Percentiles rank a stretch among this genome's conserved stretches.
Evolutionary conservation across 2,797 vertebrate genomes (phyloP).

Genomic region (Pteropus rufus): DNA sequence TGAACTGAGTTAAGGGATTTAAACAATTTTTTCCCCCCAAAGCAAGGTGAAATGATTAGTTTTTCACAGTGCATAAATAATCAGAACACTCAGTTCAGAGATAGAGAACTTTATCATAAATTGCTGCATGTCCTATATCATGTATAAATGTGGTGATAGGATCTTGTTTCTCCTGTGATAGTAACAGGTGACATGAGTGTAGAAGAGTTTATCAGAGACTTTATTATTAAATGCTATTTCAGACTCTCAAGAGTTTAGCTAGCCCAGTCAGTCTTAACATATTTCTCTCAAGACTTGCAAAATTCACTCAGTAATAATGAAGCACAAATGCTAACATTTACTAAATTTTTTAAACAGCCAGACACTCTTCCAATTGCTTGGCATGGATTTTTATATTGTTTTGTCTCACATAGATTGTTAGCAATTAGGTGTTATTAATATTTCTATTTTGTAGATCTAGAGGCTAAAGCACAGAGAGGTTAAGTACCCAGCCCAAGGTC

Average conservation of each 20-base stretch:
- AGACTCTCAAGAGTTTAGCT: not conserved
- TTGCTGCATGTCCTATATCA: not conserved
- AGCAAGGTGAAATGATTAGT: not conserved
- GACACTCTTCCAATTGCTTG: not conserved
- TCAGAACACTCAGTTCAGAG: not conserved
- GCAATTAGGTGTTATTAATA: not conserved
- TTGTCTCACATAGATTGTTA: not conserved
- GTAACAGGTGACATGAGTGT: not conserved
- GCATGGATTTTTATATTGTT: not conserved
- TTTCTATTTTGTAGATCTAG: not conserved
- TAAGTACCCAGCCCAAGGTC: not conserved
- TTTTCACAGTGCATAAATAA: slow-evolving; percentile 8
- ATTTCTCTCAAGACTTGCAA: not conserved
- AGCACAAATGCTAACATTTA: not conserved
- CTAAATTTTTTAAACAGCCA: not conserved
- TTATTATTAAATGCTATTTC: slow-evolving; percentile 27
- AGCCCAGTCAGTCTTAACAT: not conserved
- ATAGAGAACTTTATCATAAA: not conserved
- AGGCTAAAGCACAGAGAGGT: not conserved
- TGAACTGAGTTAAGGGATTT: not conserved
- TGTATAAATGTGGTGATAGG: not conserved
- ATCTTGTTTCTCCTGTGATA: not conserved
- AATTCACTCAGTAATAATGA: not conserved
- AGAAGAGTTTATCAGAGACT: not conserved
- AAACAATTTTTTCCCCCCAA: not conserved